Base-by-base conservation (phyloP, 1,140 invertebrate species). In the Drosophila kikkawai region DNA sequence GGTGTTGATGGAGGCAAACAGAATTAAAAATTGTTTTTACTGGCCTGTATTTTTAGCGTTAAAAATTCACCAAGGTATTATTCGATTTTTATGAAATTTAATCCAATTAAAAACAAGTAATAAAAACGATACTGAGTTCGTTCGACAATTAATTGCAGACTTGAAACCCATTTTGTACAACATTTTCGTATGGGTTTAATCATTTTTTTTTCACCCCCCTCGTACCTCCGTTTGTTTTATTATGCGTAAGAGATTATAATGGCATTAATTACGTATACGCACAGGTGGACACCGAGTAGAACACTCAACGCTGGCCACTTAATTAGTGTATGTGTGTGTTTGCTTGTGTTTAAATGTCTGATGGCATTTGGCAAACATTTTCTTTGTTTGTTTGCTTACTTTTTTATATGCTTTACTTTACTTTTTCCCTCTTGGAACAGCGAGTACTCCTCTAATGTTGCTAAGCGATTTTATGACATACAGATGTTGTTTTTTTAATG, bases 211-310 rank as follows among this genome's bases (percentile, higher is more conserved):
- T 22, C 22, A 22, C 2, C 22, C 6, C 5, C 4, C 15, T 44
- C 7, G 1, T 7, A 22, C 22, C 22, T 22, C 2, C 56, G 50
- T 81, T 86, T 86, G 68, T 80, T 71, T 88, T 79, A 85, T 90
- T 90, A 85, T 90, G 84, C 86, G 81, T 81, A 88, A 91, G 78
- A 81, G 84, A 88, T 88, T 88, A 88, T 90, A 88, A 85, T 85
- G 85, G 64, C 81, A 88, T 88, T 88, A 88, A 88, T 88, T 88
- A 85, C 84, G 85, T 85, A 90, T 90, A 88, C 85, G 85, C 78
- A 79, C 83, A 84, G 83, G 83, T 84, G 80, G 63, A 80, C 80
- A 51, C 36, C 55, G 26, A 29, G 50, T 32, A 66, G 26, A 51
- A 65, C 36, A 3, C n/a, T 26, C 44, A 58, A 22, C 55, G 47